Evolutionary conservation across 2,797 vertebrate species (phyloP).

Genomic region (Amphiprion clarkii): DNA sequence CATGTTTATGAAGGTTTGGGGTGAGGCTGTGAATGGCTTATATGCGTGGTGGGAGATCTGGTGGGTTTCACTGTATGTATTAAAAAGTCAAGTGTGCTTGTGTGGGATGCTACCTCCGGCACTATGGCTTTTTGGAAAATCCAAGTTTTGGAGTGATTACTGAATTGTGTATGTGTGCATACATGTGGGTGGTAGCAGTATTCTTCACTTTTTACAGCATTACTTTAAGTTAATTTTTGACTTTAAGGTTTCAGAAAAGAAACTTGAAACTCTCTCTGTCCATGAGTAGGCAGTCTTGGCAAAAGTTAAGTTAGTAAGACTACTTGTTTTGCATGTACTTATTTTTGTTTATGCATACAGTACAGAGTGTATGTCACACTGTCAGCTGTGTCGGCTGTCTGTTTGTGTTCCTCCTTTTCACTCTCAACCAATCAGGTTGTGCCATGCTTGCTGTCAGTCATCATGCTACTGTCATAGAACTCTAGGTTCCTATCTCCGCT

Average conservation of each 20-base stretch:
- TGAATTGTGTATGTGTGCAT: conserved; percentile 31
- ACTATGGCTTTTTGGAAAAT: conserved; percentile 11
- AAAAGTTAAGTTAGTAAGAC: conserved; percentile 7
- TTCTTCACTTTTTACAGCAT: conserved; percentile 15
- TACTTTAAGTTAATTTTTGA: conserved; percentile 27
- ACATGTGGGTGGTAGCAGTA: conserved; percentile 21
- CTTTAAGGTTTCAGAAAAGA: conserved; percentile 29
- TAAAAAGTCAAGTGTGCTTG: conserved; percentile 45
- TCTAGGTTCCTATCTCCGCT: neutral
- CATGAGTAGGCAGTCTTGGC: conserved; percentile 13
- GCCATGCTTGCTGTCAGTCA: neutral
- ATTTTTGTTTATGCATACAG: neutral
- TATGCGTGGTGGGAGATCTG: conserved; percentile 27
- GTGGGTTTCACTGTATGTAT: conserved; percentile 33
- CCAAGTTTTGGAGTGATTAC: conserved; percentile 14
- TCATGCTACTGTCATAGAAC: neutral
- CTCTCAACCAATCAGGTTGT: conserved; percentile 1
- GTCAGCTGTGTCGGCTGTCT: neutral
- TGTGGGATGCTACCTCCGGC: conserved; percentile 38
- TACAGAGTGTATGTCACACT: neutral
- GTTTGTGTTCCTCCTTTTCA: neutral
- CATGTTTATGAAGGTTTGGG: conserved; percentile 15
- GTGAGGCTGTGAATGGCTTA: conserved; percentile 7
- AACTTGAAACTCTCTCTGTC: neutral
- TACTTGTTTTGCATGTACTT: neutral